Conservation (phyloP, 2,113 vertebrate genomes). For the Harpagus bidentatus region DNA sequence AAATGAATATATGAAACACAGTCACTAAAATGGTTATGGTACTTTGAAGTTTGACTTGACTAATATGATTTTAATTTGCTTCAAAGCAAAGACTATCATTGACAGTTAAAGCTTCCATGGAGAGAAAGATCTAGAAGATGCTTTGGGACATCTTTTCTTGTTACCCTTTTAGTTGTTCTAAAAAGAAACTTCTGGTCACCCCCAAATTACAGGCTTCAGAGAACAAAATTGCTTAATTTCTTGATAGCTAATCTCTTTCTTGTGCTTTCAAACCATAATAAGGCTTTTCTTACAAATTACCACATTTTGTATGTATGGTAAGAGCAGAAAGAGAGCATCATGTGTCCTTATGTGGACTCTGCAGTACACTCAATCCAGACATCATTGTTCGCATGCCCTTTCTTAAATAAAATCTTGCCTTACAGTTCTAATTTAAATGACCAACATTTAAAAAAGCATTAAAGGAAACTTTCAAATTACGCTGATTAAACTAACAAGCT, state of each 20-base stretch:
- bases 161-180: constrained; percentile 7
- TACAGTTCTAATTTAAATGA: background rate
- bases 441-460: background rate
- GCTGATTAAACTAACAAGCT: background rate
- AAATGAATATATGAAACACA: background rate
- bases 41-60: constrained; percentile 30
- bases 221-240: background rate
- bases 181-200: background rate
- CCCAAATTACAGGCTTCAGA: constrained; percentile 8
- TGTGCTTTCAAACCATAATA: background rate
- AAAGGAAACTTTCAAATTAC: background rate
- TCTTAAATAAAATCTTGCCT: background rate
- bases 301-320: background rate
- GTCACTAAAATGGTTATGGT: background rate
- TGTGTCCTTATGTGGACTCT: background rate
- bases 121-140: background rate
- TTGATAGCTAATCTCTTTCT: constrained; percentile 16
- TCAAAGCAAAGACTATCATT: background rate
- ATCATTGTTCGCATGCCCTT: background rate
- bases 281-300: background rate
- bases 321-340: background rate
- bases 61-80: background rate
- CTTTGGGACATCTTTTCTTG: background rate
- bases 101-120: background rate
- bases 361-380: background rate